Conservation (phyloP, 2,797 vertebrate genomes). For the Sebastes oblongus region DNA sequence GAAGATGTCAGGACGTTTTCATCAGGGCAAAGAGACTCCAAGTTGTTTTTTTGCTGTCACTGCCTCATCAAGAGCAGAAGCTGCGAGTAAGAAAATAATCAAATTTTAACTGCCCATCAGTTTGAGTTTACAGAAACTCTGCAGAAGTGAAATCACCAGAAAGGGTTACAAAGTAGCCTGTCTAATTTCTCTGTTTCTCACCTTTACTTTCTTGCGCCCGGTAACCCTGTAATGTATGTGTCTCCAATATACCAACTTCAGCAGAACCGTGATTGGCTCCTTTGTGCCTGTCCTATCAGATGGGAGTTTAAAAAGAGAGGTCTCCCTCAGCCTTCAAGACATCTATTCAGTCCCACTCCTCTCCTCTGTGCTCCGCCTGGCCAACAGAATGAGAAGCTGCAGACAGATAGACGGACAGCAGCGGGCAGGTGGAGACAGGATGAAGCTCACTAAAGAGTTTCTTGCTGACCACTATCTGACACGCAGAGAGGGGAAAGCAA, state of each 20-base stretch:
- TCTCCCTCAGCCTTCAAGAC: slow-evolving; percentile 49
- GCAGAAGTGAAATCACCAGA: slow-evolving; percentile 5
- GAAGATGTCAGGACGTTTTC: slow-evolving; percentile 30
- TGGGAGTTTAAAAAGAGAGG: slow-evolving; percentile 51
- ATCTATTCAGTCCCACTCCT: slow-evolving; percentile 35
- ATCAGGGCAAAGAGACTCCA: not conserved
- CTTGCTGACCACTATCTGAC: slow-evolving; percentile 66
- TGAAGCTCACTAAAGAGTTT: slow-evolving; percentile 49
- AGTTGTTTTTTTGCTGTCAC: slow-evolving; percentile 12
- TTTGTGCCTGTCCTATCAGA: slow-evolving; percentile 68
- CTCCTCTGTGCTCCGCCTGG: slow-evolving; percentile 22
- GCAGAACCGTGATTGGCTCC: slow-evolving; percentile 66
- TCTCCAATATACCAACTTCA: slow-evolving; percentile 66
- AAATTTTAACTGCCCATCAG: slow-evolving; percentile 15
- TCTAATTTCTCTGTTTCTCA: slow-evolving; percentile 43
- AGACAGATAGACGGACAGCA: slow-evolving; percentile 40
- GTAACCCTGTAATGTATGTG: slow-evolving; percentile 57
- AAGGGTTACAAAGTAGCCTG: slow-evolving; percentile 7
- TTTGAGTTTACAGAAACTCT: slow-evolving; percentile 19
- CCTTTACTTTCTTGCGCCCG: slow-evolving; percentile 34
- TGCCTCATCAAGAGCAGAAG: slow-evolving; percentile 3
- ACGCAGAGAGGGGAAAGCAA: slow-evolving; percentile 60
- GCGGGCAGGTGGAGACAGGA: slow-evolving; percentile 54
- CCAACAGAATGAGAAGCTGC: slow-evolving; percentile 49
- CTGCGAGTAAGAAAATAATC: slow-evolving; percentile 13